Evolutionary conservation across 2,797 vertebrate species (phyloP), one percentile per base, ranked within the genome.

Genomic region (Notoglanidium macrostoma): DNA sequence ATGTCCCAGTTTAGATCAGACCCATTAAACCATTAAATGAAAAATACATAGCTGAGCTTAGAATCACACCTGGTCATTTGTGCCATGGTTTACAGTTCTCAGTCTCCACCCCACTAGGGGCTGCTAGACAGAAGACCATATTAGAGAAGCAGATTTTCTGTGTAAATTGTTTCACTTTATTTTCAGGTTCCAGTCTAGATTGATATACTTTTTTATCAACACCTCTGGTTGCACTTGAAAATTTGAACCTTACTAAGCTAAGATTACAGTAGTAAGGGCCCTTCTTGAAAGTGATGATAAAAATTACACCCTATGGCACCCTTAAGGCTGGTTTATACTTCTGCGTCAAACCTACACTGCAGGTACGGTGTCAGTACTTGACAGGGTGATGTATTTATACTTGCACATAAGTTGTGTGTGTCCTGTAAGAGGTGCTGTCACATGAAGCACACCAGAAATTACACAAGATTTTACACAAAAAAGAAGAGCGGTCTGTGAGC

Each of bases 1-100:
- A 76, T 61, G 40, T 26, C 61, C 44, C 63, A 83, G 63, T 51
- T 83, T 68, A 67, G n/a, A 67, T 21, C 21, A 81, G 44, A 83
- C 15, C 10, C 46, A 67, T 67, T 83, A 83, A 65, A 83, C 32
- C 61, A 51, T 67, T 23, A 49, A 83, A 83, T 32, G 2, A 67
- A 83, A 67, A 83, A 29, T 51, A 46, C 15, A 19, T 35, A 49
- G 29, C 44, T 35, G 63, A 57, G 32, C 32, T 59, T 10, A 80
- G 76, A 51, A 46, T 29, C 5, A 49, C 26, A 80, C 35, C 35
- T 78, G 55, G 35, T 12, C 32, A 80, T 59, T 59, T 59, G 11
- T 61, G 46, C 14, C 29, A 8, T 57, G 23, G 49, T 79, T 14
- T 15, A 40, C 59, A 65, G 40, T 77, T 14, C n/a, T 78, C 17